Percentiles rank a stretch among this genome's conserved stretches.
phyloP scores from a whole-genome alignment of 2,113 vertebrate species.

The Notiomystis cincta region DNA sequence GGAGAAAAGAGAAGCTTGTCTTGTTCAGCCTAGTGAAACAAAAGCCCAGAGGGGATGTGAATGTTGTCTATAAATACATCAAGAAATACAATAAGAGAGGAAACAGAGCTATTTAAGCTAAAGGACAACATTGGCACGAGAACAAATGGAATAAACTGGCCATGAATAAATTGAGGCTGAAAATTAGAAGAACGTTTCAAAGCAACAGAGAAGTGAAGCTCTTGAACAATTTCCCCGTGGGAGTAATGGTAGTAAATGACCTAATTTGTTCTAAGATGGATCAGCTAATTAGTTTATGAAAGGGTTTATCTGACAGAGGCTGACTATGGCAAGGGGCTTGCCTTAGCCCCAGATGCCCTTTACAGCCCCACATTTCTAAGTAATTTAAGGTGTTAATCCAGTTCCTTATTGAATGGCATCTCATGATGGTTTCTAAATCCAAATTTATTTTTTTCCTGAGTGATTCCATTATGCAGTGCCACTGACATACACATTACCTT shows the following conservation, averaged over 20 bases:
- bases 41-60: not conserved
- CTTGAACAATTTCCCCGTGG: constrained; percentile 12
- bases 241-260: constrained; percentile 19
- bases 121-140: constrained; percentile 22
- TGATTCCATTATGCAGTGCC: not conserved
- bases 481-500: rapidly evolving
- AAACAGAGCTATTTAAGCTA: constrained; percentile 39
- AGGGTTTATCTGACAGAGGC: not conserved
- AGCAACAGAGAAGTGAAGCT: constrained; percentile 12
- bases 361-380: not conserved
- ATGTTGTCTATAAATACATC: constrained; percentile 51
- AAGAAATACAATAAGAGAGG: constrained; percentile 7
- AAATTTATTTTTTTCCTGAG: not conserved
- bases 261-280: constrained; percentile 32
- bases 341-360: not conserved
- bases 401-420: not conserved
- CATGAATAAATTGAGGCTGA: constrained; percentile 38
- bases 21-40: not conserved
- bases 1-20: not conserved
- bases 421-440: not conserved
- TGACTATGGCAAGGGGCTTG: not conserved
- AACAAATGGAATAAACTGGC: constrained; percentile 31
- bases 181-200: constrained; percentile 33
- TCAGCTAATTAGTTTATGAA: constrained; percentile 43
- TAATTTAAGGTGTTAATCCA: not conserved